phyloP scores from a whole-genome alignment of 2,113 vertebrate genomes.

The Serinus canaria region DNA sequence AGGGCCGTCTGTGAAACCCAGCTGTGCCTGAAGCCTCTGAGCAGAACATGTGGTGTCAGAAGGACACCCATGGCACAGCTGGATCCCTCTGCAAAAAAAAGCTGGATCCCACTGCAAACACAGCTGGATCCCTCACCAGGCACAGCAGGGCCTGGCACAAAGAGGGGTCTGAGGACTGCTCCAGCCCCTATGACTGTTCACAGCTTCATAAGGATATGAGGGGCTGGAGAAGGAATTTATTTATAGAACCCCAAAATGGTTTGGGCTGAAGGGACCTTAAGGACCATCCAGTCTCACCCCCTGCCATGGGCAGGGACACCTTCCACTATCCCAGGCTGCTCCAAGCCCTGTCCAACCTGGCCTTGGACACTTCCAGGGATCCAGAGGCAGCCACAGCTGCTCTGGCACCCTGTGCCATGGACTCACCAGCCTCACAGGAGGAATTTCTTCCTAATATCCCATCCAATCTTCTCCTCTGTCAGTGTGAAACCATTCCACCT shows the following conservation, averaged over 20 bases:
- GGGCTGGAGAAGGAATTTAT: not conserved
- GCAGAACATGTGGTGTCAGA: fast-evolving
- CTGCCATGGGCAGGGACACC: not conserved
- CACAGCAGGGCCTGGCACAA: not conserved
- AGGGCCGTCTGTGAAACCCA: fast-evolving
- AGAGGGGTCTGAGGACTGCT: not conserved
- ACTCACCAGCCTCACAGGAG: fast-evolving
- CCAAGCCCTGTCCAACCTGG: fast-evolving
- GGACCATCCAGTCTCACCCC: fast-evolving
- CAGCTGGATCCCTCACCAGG: not conserved
- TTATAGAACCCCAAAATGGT: not conserved
- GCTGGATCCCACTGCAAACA: not conserved
- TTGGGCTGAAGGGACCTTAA: not conserved
- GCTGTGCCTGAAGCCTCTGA: not conserved
- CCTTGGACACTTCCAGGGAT: not conserved
- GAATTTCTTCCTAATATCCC: not conserved
- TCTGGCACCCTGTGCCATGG: not conserved
- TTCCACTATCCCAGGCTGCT: fast-evolving
- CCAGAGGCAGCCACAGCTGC: not conserved
- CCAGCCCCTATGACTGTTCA: not conserved
- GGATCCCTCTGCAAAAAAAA: not conserved
- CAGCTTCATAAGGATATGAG: not conserved
- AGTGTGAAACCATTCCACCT: not conserved
- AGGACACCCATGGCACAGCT: fast-evolving
- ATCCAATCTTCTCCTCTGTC: not conserved